A percentile compares a stretch with the other conserved stretches of the same genome.
phyloP scores from a whole-genome alignment of 2,113 vertebrate genomes.

The Ctenodactylus gundi region DNA sequence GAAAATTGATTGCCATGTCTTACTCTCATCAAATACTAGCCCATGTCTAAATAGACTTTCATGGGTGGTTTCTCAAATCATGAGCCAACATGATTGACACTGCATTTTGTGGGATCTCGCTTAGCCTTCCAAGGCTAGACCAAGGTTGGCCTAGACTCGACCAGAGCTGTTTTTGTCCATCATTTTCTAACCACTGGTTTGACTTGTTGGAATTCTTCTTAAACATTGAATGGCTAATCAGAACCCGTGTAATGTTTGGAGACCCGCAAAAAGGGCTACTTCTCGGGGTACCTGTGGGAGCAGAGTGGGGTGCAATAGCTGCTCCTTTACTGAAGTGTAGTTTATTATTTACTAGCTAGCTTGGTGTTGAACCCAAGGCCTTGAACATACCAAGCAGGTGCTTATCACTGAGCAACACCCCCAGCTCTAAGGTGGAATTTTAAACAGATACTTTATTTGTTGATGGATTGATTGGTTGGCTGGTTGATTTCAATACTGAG shows the following conservation, averaged over 20 bases:
- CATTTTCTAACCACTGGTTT: neutral
- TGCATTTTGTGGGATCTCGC: neutral
- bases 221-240: neutral
- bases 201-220: neutral
- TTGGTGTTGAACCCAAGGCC: neutral
- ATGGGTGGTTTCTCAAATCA: neutral
- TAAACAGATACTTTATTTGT: neutral
- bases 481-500: no score
- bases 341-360: neutral
- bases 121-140: neutral
- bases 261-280: neutral
- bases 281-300: neutral
- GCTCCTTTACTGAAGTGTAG: neutral
- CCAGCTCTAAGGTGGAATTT: neutral
- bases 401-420: no score
- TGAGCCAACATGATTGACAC: neutral
- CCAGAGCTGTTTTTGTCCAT: neutral
- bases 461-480: no score
- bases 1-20: neutral
- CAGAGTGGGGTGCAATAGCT: neutral
- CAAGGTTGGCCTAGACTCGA: neutral
- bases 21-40: neutral
- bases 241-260: neutral
- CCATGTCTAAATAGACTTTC: neutral
- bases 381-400: rapidly evolving